Evolutionary conservation across 2,888 invertebrate genomes (phyloP).

Genomic region (Phasia obesa): DNA sequence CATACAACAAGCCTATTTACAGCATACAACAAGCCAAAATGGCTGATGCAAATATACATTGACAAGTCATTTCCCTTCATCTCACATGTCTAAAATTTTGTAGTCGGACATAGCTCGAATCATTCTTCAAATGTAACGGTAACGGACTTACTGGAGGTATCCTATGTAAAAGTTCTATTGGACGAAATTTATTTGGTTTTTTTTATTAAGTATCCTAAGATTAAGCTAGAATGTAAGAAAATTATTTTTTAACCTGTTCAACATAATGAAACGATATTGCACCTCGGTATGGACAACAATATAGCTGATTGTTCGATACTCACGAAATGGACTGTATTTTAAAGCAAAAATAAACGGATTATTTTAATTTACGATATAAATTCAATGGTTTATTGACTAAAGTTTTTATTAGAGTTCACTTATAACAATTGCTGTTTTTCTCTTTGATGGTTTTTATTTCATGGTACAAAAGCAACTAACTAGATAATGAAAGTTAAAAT

Average conservation of each 20-base stretch:
- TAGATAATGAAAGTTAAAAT: no score
- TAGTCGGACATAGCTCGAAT: not conserved
- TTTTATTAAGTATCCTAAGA: conserved; percentile 45
- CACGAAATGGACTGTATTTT: no score
- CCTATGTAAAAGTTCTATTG: conserved; percentile 54
- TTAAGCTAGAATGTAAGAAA: conserved; percentile 34
- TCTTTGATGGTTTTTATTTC: no score
- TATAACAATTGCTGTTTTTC: no score
- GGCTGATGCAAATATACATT: no score
- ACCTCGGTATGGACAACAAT: conserved; percentile 2
- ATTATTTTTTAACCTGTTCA: conserved; percentile 29
- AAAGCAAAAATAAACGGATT: no score
- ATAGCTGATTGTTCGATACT: conserved; percentile 41
- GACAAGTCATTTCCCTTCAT: not conserved
- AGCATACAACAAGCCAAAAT: no score
- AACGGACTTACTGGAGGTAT: conserved; percentile 58
- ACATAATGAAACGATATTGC: conserved; percentile 15
- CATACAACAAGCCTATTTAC: no score
- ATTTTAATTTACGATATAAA: no score
- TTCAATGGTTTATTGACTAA: no score
- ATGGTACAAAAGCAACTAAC: no score
- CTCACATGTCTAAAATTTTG: conserved; percentile 27
- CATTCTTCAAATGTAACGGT: conserved; percentile 58
- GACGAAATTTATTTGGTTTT: conserved; percentile 27
- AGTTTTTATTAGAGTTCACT: no score